Evolutionary conservation across 37 sponge, comb jelly and placozoan species (phyloP).

Genomic region (Axinella damicornis): DNA sequence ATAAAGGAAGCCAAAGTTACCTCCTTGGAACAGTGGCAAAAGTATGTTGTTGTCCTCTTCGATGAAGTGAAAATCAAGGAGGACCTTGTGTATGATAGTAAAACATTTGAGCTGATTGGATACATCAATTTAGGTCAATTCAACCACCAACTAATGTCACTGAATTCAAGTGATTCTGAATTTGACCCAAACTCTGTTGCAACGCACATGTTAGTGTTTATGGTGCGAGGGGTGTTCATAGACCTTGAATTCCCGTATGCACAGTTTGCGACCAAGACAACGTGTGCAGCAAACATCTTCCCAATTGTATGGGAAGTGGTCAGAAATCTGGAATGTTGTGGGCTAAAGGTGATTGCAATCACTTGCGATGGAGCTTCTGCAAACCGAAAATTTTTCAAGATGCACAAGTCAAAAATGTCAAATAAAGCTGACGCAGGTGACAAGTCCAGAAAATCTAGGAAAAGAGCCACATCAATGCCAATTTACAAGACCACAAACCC

Average conservation of each 20-base stretch:
- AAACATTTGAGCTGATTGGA: conserved; percentile 32
- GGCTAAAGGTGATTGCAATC: conserved; percentile 43
- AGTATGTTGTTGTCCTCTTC: too few relatives aligned
- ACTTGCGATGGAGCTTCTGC: conserved; percentile 51
- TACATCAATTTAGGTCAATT: conserved; percentile 36
- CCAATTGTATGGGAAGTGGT: conserved; percentile 42
- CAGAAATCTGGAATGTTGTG: not conserved
- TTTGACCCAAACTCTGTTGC: conserved; percentile 19
- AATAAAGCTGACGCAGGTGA: too few relatives aligned
- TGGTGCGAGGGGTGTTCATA: conserved; percentile 29
- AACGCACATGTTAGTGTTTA: conserved; percentile 51
- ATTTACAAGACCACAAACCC: conserved; percentile 13
- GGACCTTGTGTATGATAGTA: conserved; percentile 33
- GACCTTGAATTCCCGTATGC: too few relatives aligned
- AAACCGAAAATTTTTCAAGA: conserved; percentile 34
- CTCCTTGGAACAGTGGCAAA: too few relatives aligned
- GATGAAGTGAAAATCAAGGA: conserved; percentile 49
- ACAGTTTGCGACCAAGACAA: conserved; percentile 24
- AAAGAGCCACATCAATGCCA: too few relatives aligned
- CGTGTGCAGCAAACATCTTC: conserved; percentile 31
- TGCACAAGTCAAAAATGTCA: not conserved
- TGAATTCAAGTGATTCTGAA: not conserved
- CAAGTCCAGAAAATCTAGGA: too few relatives aligned
- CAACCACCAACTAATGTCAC: conserved; percentile 31
- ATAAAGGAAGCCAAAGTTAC: too few relatives aligned